Percentiles rank a stretch among this genome's conserved stretches.
Evolutionary conservation across 2,797 vertebrate species (phyloP).

Genomic region (Paramormyrops hopkinsi): DNA sequence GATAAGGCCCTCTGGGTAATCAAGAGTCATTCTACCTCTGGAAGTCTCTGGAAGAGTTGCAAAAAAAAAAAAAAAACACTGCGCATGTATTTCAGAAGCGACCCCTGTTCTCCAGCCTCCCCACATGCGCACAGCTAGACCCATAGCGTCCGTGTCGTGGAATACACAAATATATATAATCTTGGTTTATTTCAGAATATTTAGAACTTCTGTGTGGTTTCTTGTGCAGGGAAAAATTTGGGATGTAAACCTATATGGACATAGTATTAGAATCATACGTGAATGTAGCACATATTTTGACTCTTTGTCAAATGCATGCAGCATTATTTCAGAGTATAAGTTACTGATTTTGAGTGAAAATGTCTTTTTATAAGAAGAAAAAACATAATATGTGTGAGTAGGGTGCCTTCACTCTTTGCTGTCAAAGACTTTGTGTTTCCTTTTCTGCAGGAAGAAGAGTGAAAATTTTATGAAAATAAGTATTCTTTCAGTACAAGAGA

Average conservation of each 20-base stretch:
- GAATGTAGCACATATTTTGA: not conserved
- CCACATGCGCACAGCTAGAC: not conserved
- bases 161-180: not conserved
- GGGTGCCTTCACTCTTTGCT: constrained; percentile 7
- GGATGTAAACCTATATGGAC: not conserved
- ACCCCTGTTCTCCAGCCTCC: not conserved
- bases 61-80: not conserved
- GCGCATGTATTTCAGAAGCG: not conserved
- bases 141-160: not conserved
- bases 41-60: not conserved
- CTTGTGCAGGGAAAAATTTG: not conserved
- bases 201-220: not conserved
- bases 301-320: constrained; percentile 18
- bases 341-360: constrained; percentile 37
- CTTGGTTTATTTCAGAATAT: not conserved
- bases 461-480: not conserved
- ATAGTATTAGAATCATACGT: constrained; percentile 33
- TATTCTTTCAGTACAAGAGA: constrained; percentile 7
- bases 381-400: not conserved
- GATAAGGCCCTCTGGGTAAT: constrained; percentile 16
- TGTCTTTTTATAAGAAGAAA: constrained; percentile 18
- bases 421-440: constrained; percentile 7
- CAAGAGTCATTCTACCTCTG: not conserved
- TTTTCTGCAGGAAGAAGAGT: not conserved
- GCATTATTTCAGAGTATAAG: constrained; percentile 24